Evolutionary conservation across 1,140 invertebrate species (phyloP).

Genomic region (Archegozetes longisetosus): DNA sequence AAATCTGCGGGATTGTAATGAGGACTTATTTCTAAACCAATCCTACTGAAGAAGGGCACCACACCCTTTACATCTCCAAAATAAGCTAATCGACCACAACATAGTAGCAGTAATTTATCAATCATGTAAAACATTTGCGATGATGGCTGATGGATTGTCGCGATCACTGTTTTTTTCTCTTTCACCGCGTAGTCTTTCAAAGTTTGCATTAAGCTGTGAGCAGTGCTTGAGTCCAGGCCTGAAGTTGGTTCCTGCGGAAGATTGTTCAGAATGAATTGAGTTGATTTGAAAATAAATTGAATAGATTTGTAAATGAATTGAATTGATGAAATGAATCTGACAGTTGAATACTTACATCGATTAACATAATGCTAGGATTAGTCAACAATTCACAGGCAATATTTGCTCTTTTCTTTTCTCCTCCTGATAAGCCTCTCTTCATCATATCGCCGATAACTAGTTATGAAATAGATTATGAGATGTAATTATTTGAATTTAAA

Average conservation of each 20-base stretch:
- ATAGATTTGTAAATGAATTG: neutral
- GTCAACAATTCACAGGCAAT: conserved; percentile 72
- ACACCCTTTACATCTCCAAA: conserved; percentile 58
- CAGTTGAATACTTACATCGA: conserved; percentile 50
- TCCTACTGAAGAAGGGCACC: conserved; percentile 52
- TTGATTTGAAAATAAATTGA: neutral
- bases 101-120: conserved; percentile 57
- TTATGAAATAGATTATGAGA: conserved; percentile 20
- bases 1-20: conserved; percentile 77
- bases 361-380: conserved; percentile 63
- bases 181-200: conserved; percentile 56
- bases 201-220: conserved; percentile 51
- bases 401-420: conserved; percentile 69
- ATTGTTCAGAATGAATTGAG: no score
- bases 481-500: neutral
- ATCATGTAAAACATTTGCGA: conserved; percentile 78
- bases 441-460: conserved; percentile 60
- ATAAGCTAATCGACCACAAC: conserved; percentile 58
- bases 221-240: conserved; percentile 65
- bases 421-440: conserved; percentile 60
- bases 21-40: conserved; percentile 53
- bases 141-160: conserved; percentile 70
- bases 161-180: conserved; percentile 60
- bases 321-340: no score
- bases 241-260: conserved; percentile 59